Conservation (phyloP, 2,113 vertebrate genomes). For the Hepsetus odoe region DNA sequence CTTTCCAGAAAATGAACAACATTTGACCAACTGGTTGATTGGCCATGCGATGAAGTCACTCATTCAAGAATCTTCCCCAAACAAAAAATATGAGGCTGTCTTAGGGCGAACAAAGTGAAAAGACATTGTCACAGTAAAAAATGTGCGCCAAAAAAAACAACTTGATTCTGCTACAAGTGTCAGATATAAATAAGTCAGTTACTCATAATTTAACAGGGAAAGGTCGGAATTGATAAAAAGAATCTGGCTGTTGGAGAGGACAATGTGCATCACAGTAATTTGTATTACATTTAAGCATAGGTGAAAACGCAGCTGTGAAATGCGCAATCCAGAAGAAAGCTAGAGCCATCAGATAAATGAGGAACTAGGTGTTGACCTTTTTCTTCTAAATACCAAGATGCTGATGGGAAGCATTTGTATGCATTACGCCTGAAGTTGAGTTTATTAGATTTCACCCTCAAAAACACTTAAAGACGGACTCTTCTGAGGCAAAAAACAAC, state of each 20-base stretch:
- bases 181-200: background rate
- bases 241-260: background rate
- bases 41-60: background rate
- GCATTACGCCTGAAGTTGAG: background rate
- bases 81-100: background rate
- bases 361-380: background rate
- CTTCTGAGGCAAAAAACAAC: background rate
- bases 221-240: background rate
- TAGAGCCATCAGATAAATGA: background rate
- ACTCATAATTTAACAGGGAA: background rate
- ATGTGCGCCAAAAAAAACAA: background rate
- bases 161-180: background rate
- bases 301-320: background rate
- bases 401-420: background rate
- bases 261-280: slow-evolving; percentile 24
- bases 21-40: background rate
- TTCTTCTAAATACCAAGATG: slow-evolving; percentile 1
- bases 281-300: slow-evolving; percentile 21
- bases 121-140: background rate
- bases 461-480: too few species aligned
- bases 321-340: slow-evolving; percentile 29
- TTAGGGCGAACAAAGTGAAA: background rate
- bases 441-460: background rate
- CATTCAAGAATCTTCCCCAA: background rate
- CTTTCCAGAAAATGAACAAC: background rate